phyloP scores from a whole-genome alignment of 2,113 vertebrate species.

The Oenanthe oenanthe region DNA sequence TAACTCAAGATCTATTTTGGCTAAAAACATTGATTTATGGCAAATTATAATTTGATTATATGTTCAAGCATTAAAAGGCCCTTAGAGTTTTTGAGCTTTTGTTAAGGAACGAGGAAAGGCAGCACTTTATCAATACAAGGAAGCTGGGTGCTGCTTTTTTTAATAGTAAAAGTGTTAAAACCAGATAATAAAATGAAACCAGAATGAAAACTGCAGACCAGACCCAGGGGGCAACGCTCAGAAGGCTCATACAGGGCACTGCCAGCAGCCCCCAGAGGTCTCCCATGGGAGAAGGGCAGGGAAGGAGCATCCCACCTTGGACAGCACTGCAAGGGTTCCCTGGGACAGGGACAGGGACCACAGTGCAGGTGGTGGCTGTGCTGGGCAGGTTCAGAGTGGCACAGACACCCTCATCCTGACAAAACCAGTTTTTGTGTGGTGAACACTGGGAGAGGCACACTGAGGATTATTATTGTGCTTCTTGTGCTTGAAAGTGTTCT shows the following conservation, averaged over 20 bases:
- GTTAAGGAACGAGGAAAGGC: background rate
- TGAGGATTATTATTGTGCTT: background rate
- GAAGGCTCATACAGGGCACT: background rate
- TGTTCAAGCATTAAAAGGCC: background rate
- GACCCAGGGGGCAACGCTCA: background rate
- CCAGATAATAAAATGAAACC: background rate
- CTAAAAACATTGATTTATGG: too few species aligned
- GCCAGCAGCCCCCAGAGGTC: fast-evolving
- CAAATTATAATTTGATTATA: too few species aligned
- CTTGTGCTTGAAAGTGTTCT: background rate
- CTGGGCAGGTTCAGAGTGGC: background rate
- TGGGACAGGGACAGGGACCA: too few species aligned
- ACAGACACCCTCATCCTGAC: fast-evolving
- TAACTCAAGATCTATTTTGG: conserved; percentile 20
- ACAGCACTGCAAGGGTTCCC: fast-evolving
- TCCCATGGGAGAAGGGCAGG: background rate
- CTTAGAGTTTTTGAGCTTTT: background rate
- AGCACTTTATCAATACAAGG: background rate
- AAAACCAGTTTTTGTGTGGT: fast-evolving
- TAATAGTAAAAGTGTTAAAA: background rate
- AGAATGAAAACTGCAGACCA: background rate
- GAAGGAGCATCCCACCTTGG: background rate
- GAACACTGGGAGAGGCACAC: fast-evolving
- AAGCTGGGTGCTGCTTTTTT: background rate
- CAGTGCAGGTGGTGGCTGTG: background rate